Evolutionary conservation across 1,140 invertebrate genomes (phyloP), one percentile per base, ranked within the genome.

Genomic region (Pollicipes pollicipes): DNA sequence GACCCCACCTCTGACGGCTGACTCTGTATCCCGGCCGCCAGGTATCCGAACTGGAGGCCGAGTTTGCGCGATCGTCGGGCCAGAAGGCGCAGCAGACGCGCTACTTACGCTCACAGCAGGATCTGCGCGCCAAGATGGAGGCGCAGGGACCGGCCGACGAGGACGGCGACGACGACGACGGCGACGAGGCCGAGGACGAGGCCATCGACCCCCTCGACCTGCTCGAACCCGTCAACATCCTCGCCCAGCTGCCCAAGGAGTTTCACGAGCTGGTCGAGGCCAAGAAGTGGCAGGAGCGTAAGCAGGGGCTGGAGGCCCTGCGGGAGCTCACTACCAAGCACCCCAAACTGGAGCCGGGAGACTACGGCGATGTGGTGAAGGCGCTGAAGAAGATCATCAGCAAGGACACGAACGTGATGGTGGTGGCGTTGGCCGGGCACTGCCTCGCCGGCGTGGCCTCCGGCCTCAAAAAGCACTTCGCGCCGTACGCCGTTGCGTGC

Each of bases 231-330:
- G 91, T 97, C 31, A 92, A 98, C 77, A 93, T 99, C 76, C 77
- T 98, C 0, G 88, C 90, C 3, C 90, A 95, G 79, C 78, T 98
- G 30, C 94, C 94, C 0, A 95, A 95, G 83, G 92, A 97, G 79
- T 99, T 97, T 79, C 96, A 90, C 77, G 93, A 97, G 13, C 76
- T 77, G 70, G 75, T 94, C 37, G 95, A 98, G 80, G 90, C 90
- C 0, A 98, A 97, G 78, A 98, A 98, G 77, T 99, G 97, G 97
- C 90, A 94, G 77, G 92, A 98, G 69, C 83, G 97, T 16, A 97
- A 97, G 79, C 93, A 98, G 79, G 88, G 88, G 0, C 76, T 99
- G 8, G 91, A 95, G 76, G 81, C 82, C 2, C 78, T 97, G 0
- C 89, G 96, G 71, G 84, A 85, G 71, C 78, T 94, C 0, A 27